Conservation (phyloP, 2,797 vertebrate genomes). For the Microcaecilia unicolor region DNA sequence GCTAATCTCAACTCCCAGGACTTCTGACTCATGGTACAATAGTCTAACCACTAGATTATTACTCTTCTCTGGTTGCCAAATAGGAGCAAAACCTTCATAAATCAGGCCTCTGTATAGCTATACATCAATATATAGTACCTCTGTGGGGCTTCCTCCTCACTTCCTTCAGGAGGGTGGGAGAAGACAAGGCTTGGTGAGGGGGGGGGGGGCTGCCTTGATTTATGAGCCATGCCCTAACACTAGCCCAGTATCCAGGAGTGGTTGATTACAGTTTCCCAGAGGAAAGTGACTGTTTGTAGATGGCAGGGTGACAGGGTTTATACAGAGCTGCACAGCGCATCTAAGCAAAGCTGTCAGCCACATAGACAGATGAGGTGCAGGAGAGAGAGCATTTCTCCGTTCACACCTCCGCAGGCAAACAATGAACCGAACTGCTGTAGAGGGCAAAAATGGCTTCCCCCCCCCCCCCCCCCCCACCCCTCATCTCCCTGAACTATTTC, state of each 20-base stretch:
- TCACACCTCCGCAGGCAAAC: conserved; percentile 67
- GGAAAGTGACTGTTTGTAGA: conserved; percentile 60
- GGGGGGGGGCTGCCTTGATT: conserved; percentile 52
- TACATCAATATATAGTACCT: too few relatives aligned
- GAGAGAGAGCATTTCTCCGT: conserved; percentile 72
- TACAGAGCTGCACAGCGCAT: conserved; percentile 48
- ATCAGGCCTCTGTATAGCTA: too few relatives aligned
- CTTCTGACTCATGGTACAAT: too few relatives aligned
- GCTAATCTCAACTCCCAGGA: too few relatives aligned
- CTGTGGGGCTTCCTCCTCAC: too few relatives aligned
- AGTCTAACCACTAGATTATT: too few relatives aligned
- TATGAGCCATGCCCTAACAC: conserved; percentile 55
- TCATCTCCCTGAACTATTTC: too few relatives aligned
- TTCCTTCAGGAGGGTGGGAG: too few relatives aligned
- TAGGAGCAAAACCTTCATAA: too few relatives aligned
- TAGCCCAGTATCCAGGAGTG: conserved; percentile 53
- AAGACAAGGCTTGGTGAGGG: conserved; percentile 44
- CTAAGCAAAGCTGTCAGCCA: conserved; percentile 55
- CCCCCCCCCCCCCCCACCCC: too few relatives aligned
- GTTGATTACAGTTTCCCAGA: conserved; percentile 61
- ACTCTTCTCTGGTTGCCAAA: conserved; percentile 37
- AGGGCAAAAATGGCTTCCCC: conserved; percentile 29
- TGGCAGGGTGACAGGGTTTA: conserved; percentile 64
- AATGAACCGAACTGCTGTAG: conserved; percentile 51
- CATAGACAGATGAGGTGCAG: conserved; percentile 57